phyloP scores from a whole-genome alignment of 2,797 vertebrate genomes.

The Oreochromis mossambicus region DNA sequence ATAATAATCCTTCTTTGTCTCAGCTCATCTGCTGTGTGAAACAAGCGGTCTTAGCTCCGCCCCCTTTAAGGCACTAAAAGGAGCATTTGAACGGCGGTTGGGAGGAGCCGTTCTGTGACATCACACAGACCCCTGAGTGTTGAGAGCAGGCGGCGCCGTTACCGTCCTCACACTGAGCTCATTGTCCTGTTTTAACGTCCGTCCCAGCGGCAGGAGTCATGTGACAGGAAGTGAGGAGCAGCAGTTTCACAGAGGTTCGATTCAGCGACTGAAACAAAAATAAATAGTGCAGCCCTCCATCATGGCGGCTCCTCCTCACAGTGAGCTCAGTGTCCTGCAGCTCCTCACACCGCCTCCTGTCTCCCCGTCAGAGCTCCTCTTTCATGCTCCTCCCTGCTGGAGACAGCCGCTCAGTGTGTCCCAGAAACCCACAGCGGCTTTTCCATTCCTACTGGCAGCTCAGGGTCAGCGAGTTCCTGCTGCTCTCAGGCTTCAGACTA shows the following conservation, averaged over 20 bases:
- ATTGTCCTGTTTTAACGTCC: neutral
- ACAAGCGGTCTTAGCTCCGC: neutral
- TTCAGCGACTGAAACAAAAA: neutral
- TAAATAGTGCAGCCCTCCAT: neutral
- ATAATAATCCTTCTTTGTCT: neutral
- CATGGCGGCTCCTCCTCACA: neutral
- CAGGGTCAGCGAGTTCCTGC: neutral
- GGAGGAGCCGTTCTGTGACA: neutral
- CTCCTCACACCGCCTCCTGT: neutral
- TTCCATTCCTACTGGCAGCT: neutral
- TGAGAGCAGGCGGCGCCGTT: neutral
- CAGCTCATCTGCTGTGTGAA: neutral
- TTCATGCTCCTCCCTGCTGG: neutral
- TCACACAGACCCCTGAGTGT: neutral
- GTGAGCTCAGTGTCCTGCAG: neutral
- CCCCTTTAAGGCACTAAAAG: neutral
- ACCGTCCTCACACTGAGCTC: neutral
- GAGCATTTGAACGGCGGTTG: neutral
- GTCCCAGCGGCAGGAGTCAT: fast-evolving
- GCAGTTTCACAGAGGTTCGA: neutral
- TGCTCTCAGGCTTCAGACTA: neutral
- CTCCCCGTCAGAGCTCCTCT: neutral
- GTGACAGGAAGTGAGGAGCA: neutral
- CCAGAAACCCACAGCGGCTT: neutral
- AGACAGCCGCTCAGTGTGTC: neutral